Conservation (phyloP, 2,888 invertebrate genomes). For the Subacronicta megacephala region DNA sequence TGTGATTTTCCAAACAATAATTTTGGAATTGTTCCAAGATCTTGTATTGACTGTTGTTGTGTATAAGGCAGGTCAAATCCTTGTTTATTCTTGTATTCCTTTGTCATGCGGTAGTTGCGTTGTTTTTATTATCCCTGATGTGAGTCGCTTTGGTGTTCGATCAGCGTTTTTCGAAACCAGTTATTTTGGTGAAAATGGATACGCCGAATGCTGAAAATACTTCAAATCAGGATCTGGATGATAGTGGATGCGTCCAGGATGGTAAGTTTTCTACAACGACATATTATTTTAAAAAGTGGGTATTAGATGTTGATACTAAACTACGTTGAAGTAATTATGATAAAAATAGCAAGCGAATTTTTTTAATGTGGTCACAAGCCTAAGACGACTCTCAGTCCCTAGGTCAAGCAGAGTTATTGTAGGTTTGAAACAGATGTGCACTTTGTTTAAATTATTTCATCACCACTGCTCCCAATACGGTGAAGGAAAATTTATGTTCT, state of each 20-base stretch:
- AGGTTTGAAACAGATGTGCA: no score
- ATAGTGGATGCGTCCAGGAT: constrained; percentile 62
- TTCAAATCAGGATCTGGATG: constrained; percentile 62
- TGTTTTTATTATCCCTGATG: constrained; percentile 37
- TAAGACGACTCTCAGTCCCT: no score
- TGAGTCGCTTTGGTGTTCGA: constrained; percentile 27
- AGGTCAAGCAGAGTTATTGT: no score
- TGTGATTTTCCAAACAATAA: constrained; percentile 19
- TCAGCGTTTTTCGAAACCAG: constrained; percentile 23
- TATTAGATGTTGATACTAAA: no score
- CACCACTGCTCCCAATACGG: no score
- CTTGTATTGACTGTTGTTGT: constrained; percentile 46
- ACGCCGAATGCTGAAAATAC: constrained; percentile 63
- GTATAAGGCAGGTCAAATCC: constrained; percentile 17
- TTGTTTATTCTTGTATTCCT: constrained; percentile 47
- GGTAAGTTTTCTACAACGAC: constrained; percentile 61
- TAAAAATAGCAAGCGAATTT: no score
- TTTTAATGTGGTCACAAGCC: no score
- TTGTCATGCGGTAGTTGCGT: constrained; percentile 38
- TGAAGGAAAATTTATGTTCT: no score
- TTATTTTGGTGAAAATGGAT: constrained; percentile 67
- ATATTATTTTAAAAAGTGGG: background rate
- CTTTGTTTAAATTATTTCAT: no score
- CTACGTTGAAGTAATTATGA: no score
- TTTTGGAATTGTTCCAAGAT: constrained; percentile 54